These are phyloP conservation scores for Micromussa lordhowensis DNA, from an alignment of 92 coral and sea anemone species.

Conservation along the genomic window DNA sequence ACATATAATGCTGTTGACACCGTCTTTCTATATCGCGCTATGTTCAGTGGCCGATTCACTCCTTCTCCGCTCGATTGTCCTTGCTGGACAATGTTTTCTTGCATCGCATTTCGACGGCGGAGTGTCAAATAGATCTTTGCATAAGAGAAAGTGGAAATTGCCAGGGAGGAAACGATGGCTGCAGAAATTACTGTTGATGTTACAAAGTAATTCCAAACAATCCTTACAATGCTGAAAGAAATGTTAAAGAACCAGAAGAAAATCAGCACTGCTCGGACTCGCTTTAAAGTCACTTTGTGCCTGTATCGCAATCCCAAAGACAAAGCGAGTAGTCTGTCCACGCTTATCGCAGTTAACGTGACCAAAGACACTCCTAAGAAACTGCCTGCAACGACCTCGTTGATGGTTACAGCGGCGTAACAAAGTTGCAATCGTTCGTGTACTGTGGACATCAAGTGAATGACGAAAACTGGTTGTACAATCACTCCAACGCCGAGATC, in stretches of 20 bases:
- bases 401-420: neutral
- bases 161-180: neutral
- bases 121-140: neutral
- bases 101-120: neutral
- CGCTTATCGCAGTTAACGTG: constrained; percentile 4
- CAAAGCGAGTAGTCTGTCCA: constrained; percentile 28
- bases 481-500: constrained; percentile 6
- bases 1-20: neutral
- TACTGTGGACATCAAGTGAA: neutral
- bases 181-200: neutral
- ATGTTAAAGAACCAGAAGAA: neutral
- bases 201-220: neutral
- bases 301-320: neutral
- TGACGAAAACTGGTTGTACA: neutral
- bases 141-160: neutral
- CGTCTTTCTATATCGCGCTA: neutral
- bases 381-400: neutral
- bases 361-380: neutral
- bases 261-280: neutral
- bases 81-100: neutral
- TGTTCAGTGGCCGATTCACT: neutral
- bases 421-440: neutral
- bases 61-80: neutral
- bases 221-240: neutral
- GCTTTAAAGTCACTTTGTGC: neutral